These are phyloP conservation scores for Tetramorium parvispinum DNA, from an alignment of 1,140 invertebrate species.

Conservation along the genomic window DNA sequence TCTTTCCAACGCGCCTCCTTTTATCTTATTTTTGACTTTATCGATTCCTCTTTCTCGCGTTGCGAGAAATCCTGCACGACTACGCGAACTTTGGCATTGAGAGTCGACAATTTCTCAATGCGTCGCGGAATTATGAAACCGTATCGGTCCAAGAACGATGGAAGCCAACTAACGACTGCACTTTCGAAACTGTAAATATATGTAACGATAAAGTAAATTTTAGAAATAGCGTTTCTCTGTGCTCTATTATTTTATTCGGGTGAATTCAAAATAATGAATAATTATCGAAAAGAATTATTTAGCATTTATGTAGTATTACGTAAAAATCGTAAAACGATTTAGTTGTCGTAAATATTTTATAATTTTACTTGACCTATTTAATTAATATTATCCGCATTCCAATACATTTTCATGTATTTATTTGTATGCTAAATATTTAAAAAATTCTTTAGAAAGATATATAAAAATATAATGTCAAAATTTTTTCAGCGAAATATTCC, in stretches of 20 bases:
- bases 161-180: neutral
- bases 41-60: constrained; percentile 39
- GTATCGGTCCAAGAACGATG: constrained; percentile 24
- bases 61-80: constrained; percentile 47
- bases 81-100: constrained; percentile 34
- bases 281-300: neutral
- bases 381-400: neutral
- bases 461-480: neutral
- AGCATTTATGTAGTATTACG: neutral
- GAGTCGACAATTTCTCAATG: constrained; percentile 36
- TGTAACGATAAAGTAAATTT: constrained; percentile 11
- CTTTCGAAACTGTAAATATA: constrained; percentile 3
- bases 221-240: neutral
- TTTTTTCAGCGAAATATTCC: neutral
- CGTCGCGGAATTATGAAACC: constrained; percentile 45
- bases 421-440: neutral
- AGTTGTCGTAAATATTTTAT: neutral
- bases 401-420: no score
- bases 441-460: neutral
- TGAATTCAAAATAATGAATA: neutral
- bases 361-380: neutral
- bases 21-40: constrained; percentile 50
- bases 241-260: neutral
- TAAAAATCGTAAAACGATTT: neutral
- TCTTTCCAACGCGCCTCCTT: constrained; percentile 29